These are phyloP conservation scores for Orussus abietinus DNA, from an alignment of 1,140 invertebrate genomes.

Conservation along the genomic window DNA sequence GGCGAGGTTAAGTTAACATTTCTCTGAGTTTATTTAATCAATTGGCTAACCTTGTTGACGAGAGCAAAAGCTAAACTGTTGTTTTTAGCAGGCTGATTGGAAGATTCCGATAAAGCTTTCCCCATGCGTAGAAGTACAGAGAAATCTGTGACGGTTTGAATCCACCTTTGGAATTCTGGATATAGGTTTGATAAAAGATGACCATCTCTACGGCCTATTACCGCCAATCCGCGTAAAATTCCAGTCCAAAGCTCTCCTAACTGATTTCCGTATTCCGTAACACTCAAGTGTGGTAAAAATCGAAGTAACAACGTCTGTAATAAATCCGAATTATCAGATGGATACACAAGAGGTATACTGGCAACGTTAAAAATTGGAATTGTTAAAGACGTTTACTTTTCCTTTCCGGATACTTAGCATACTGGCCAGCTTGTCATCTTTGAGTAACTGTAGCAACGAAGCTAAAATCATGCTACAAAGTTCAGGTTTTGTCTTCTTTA, in stretches of 20 bases:
- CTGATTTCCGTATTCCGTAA: conserved; percentile 45
- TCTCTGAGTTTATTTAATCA: not conserved
- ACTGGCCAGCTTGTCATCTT: conserved; percentile 63
- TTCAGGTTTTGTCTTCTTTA: conserved; percentile 61
- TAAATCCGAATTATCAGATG: no score
- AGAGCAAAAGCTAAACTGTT: conserved; percentile 46
- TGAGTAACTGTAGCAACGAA: conserved; percentile 47
- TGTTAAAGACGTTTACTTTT: conserved; percentile 58
- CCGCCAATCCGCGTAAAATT: conserved; percentile 52
- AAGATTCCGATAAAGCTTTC: conserved; percentile 37
- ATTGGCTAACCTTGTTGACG: conserved; percentile 40
- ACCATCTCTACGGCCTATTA: conserved; percentile 55
- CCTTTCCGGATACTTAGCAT: conserved; percentile 71
- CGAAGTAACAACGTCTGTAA: conserved; percentile 57
- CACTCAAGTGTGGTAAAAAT: conserved; percentile 54
- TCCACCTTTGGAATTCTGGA: conserved; percentile 55
- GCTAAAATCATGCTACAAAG: conserved; percentile 45
- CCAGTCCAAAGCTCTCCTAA: conserved; percentile 54
- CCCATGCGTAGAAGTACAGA: conserved; percentile 28
- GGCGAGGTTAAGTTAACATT: no score
- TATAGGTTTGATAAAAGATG: conserved; percentile 50
- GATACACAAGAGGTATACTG: no score
- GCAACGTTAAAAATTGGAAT: conserved; percentile 2
- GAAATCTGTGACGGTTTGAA: conserved; percentile 32
- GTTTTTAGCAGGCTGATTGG: conserved; percentile 35